Base-by-base conservation (phyloP, 2,797 vertebrate species). In the Loriculus beryllinus region DNA sequence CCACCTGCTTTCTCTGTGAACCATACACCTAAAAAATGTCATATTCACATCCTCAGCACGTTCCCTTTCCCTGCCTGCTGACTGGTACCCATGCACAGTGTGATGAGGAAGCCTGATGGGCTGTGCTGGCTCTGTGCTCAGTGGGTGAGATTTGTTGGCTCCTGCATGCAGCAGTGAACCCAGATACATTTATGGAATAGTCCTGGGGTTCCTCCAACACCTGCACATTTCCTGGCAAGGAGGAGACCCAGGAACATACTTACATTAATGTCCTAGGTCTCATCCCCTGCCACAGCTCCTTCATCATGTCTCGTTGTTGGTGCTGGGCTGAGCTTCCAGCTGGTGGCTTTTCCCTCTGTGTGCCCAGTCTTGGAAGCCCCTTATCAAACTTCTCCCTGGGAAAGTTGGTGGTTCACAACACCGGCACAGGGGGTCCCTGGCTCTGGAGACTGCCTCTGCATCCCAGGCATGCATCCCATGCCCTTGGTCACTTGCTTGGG, bases 1-100 rank as follows among this genome's bases (percentile, higher is more conserved):
- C 68, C 60, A 87, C 64, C 79, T 89, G 64, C 72, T 90, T 60
- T 85, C 26, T 9, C 37, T 60, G 51, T 91, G 76, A 91, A 62
- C n/a, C 12, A 10, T 5, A 35, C 21, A 71, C 64, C 29, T 85
- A 13, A 15, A 69, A 89, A 78, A 77, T n/a, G 29, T 45, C 42
- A 33, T 72, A 54, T 45, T 25, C 18, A 3, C 54, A 33, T 72
- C 67, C 74, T 63, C 35, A 40, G 43, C 22, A 57, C 25, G 2
- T 57, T 57, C 33, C 2, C 22, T 35, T 13, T 90, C 45, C 42
- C 64, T 88, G 48, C 52, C 60, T 48, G 22, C 78, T 43, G 81
- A 35, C 37, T 67, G 68, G 45, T 88, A 29, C 31, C 23, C 43
- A 57, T 68, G 31, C 37, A 22, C 35, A 60, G 37, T 0, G 0